Base-by-base conservation (phyloP, 2,888 invertebrate species). In the Agonopterix alstromeriana region DNA sequence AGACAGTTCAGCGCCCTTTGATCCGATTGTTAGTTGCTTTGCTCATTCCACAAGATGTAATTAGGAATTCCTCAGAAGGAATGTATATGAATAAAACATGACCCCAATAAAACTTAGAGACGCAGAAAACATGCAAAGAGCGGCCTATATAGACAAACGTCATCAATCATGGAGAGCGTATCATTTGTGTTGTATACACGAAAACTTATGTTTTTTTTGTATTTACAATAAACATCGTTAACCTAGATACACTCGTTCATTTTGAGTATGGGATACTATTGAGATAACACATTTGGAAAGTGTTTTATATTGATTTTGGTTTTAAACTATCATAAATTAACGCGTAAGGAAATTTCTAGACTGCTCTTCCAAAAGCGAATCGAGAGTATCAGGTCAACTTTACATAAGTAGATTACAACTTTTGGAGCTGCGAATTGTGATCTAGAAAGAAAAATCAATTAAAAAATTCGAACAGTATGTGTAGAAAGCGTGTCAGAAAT, bases 1-100 rank as follows among this genome's bases (percentile, higher is more conserved):
- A 78, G 79, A 76, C 74, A 72, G 82, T 79, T 82, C 84, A 83
- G 64, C 70, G 81, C 69, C 78, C 83, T 80, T 73, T 78, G 77
- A 80, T 82, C 75, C 73, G 74, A 76, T 42, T 42, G 42, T 42
- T 38, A 10, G 38, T n/a, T 38, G 38, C 61, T 70, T 73, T 73
- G 74, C 68, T 73, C 77, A 77, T 77, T 27, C 77, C 77, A 70
- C 66, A 57, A 71, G 67, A 70, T 74, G 70, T 77, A 81, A 82
- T 84, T 81, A 82, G 67, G 74, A 79, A 82, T 77, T 70, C 70
- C n/a, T 35, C 46, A 40, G 58, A 56, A 64, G 63, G 63, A 72
- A 74, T 67, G 60, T 54, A 47, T 57, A 71, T 73, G 68, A 73
- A 77, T 77, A 70, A 74, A 68, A 67, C 65, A 74, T 73, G 52